Conservation (phyloP, 1,140 invertebrate genomes). For the Drosophila punjabiensis region DNA sequence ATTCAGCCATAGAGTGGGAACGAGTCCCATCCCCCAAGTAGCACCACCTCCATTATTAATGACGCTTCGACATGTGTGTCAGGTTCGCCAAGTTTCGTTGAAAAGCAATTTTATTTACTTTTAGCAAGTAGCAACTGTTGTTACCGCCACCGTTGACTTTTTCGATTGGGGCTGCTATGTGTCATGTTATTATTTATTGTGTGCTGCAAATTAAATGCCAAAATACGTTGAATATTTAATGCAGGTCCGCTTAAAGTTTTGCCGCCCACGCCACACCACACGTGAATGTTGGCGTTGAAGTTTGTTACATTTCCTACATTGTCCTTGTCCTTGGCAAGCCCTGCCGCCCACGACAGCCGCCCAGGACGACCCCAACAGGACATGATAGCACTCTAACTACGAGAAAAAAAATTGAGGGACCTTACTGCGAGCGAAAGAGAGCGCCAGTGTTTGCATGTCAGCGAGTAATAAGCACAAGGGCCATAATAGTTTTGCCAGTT, state of each 20-base stretch:
- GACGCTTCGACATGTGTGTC: conserved; percentile 81
- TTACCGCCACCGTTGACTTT: conserved; percentile 27
- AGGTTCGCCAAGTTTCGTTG: conserved; percentile 80
- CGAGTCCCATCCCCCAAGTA: background rate
- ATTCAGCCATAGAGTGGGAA: conserved; percentile 13
- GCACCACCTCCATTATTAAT: conserved; percentile 76
- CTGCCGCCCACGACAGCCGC: conserved; percentile 3
- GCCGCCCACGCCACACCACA: conserved; percentile 36
- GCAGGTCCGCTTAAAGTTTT: conserved; percentile 52
- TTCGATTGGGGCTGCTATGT: conserved; percentile 63
- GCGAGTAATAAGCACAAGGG: conserved; percentile 82
- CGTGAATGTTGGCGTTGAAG: conserved; percentile 53
- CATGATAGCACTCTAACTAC: conserved; percentile 49
- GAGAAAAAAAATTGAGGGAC: conserved; percentile 4
- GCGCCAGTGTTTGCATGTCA: conserved; percentile 81
- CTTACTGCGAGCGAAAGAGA: conserved; percentile 32
- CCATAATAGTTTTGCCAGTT: conserved; percentile 83
- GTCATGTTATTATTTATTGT: conserved; percentile 83
- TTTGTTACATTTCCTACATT: conserved; percentile 50
- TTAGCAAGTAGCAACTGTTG: conserved; percentile 26
- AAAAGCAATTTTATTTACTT: conserved; percentile 84
- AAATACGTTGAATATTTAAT: conserved; percentile 82
- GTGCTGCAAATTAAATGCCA: conserved; percentile 80
- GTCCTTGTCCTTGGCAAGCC: conserved; percentile 76
- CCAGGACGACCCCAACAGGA: conserved; percentile 24